phyloP scores from a whole-genome alignment of 2,113 vertebrate genomes.

The Lophochroa leadbeateri region DNA sequence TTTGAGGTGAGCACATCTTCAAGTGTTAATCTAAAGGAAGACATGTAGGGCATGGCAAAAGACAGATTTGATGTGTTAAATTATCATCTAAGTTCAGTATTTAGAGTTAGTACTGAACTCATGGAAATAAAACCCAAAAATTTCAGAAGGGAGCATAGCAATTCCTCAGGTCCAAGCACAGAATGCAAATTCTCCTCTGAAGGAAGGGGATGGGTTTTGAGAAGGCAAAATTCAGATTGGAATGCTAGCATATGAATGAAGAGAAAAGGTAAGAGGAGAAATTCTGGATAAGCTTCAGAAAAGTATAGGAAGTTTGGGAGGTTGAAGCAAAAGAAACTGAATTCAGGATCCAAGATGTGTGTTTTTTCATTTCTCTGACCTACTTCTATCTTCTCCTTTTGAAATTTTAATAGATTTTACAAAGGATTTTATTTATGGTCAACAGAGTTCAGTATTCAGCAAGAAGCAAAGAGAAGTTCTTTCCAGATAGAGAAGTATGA shows the following conservation, averaged over 20 bases:
- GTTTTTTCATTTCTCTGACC: background rate
- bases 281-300: background rate
- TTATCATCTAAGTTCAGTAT: background rate
- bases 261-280: background rate
- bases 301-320: background rate
- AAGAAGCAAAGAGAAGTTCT: background rate
- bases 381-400: background rate
- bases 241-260: background rate
- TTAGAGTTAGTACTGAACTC: background rate
- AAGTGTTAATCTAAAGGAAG: background rate
- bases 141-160: background rate
- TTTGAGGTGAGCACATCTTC: background rate
- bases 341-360: background rate
- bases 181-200: background rate
- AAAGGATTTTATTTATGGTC: slow-evolving; percentile 12
- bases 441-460: background rate
- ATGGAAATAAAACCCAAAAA: background rate
- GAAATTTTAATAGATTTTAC: background rate
- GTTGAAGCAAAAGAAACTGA: background rate
- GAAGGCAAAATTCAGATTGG: background rate
- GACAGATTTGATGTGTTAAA: background rate
- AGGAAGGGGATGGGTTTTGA: background rate
- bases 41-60: background rate
- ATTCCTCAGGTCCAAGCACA: background rate
- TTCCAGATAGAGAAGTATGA: background rate